phyloP scores from a whole-genome alignment of 2,888 invertebrate species.

The Drosophila diplacantha region DNA sequence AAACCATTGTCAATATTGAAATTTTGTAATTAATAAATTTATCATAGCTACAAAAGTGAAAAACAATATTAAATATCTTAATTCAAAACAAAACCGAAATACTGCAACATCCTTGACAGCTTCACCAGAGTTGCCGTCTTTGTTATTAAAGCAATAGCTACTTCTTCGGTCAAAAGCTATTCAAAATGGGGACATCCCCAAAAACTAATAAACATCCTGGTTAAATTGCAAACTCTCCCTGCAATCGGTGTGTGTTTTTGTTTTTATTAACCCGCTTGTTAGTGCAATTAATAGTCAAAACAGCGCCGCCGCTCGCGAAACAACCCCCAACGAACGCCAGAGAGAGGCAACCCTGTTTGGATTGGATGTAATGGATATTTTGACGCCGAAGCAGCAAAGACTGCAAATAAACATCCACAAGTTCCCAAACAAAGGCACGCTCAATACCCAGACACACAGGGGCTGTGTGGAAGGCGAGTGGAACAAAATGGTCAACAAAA shows the following conservation, averaged over 20 bases:
- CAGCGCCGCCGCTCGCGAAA: conserved; percentile 17
- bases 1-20: rapidly evolving
- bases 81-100: not conserved
- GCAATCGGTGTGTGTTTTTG: conserved; percentile 9
- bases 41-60: not conserved
- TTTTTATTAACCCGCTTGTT: conserved; percentile 36
- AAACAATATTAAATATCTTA: not conserved
- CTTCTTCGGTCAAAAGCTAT: too few relatives aligned
- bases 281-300: conserved; percentile 55
- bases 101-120: too few relatives aligned
- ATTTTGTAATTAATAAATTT: too few relatives aligned
- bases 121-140: not conserved
- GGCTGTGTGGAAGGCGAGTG: conserved; percentile 55
- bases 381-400: conserved; percentile 74
- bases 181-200: not conserved
- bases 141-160: not conserved
- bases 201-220: conserved; percentile 22
- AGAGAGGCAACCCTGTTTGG: conserved; percentile 69
- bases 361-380: conserved; percentile 76
- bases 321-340: conserved; percentile 12
- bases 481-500: conserved; percentile 65
- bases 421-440: conserved; percentile 57
- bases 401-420: conserved; percentile 75
- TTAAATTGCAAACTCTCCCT: conserved; percentile 20
- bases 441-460: not conserved